These are phyloP conservation scores for Scaptomyza reducta DNA, from an alignment of 2,888 invertebrate species.

Conservation along the genomic window DNA sequence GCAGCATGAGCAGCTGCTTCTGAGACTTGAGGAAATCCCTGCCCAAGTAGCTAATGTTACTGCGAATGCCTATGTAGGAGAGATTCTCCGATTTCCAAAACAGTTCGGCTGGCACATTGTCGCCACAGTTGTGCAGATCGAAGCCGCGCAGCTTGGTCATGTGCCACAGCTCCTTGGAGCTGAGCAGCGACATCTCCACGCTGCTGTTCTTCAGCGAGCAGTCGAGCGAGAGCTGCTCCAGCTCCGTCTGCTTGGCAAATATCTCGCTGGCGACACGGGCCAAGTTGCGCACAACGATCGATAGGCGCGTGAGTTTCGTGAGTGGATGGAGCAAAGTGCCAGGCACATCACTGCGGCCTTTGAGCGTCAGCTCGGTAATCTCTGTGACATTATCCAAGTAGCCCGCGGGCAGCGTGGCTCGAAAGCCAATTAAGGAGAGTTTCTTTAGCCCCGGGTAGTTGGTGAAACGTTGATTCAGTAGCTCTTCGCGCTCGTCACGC, in stretches of 20 bases:
- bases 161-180: slow-evolving; percentile 67
- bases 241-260: slow-evolving; percentile 58
- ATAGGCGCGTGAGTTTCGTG: slow-evolving; percentile 39
- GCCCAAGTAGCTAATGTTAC: slow-evolving; percentile 67
- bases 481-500: slow-evolving; percentile 53
- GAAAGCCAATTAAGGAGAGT: slow-evolving; percentile 54
- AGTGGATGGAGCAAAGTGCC: slow-evolving; percentile 56
- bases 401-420: slow-evolving; percentile 48
- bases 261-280: slow-evolving; percentile 62
- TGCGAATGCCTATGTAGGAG: slow-evolving; percentile 61
- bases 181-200: slow-evolving; percentile 65
- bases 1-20: slow-evolving; percentile 51
- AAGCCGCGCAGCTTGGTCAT: slow-evolving; percentile 58
- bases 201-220: slow-evolving; percentile 65
- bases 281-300: slow-evolving; percentile 63
- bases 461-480: slow-evolving; percentile 61
- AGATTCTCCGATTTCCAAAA: slow-evolving; percentile 68
- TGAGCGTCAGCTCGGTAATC: slow-evolving; percentile 50
- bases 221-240: slow-evolving; percentile 54
- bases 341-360: slow-evolving; percentile 61
- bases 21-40: slow-evolving; percentile 62
- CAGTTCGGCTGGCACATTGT: slow-evolving; percentile 64
- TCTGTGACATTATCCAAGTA: slow-evolving; percentile 56
- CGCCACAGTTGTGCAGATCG: slow-evolving; percentile 64
- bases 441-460: slow-evolving; percentile 58